A percentile compares a stretch with the other conserved stretches of the same genome.
Evolutionary conservation across 2,113 vertebrate species (phyloP).

Genomic region (Zingel zingel): DNA sequence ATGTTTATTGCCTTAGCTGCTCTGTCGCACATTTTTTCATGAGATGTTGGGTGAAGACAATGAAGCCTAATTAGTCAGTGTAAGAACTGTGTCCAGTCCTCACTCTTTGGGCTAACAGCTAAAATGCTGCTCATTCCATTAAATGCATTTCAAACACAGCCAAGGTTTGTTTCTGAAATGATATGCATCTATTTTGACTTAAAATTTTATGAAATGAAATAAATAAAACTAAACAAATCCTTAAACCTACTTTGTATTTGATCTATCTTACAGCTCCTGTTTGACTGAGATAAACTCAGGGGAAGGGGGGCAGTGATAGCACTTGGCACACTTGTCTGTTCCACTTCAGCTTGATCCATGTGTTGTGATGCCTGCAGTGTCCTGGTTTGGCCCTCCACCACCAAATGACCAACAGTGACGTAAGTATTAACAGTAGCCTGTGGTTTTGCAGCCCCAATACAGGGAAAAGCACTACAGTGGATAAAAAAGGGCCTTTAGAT

Average conservation of each 20-base stretch:
- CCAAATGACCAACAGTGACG: slow-evolving; percentile 49
- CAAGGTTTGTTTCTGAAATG: neutral
- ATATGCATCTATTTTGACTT: neutral
- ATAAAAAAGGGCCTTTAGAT: neutral
- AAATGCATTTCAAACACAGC: neutral
- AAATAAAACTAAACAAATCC: slow-evolving; percentile 6
- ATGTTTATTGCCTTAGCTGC: neutral
- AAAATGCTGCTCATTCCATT: neutral
- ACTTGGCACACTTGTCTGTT: slow-evolving; percentile 60
- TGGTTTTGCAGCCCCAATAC: slow-evolving; percentile 33
- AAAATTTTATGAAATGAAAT: neutral
- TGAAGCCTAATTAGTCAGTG: slow-evolving; percentile 7
- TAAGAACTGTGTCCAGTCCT: slow-evolving; percentile 11
- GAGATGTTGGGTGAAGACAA: slow-evolving; percentile 15
- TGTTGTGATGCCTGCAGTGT: slow-evolving; percentile 67
- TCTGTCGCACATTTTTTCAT: neutral
- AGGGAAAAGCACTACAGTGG: neutral
- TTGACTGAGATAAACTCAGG: slow-evolving; percentile 58
- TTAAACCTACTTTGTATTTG: slow-evolving; percentile 16
- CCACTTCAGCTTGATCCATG: slow-evolving; percentile 70
- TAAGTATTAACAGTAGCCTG: slow-evolving; percentile 44
- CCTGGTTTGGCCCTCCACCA: slow-evolving; percentile 62
- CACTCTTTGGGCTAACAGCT: neutral
- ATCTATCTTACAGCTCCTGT: slow-evolving; percentile 28
- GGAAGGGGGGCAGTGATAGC: slow-evolving; percentile 12